A percentile compares a stretch with the other conserved stretches of the same genome.
Evolutionary conservation across 2,113 vertebrate species (phyloP).

Genomic region (Donacobius atricapilla): DNA sequence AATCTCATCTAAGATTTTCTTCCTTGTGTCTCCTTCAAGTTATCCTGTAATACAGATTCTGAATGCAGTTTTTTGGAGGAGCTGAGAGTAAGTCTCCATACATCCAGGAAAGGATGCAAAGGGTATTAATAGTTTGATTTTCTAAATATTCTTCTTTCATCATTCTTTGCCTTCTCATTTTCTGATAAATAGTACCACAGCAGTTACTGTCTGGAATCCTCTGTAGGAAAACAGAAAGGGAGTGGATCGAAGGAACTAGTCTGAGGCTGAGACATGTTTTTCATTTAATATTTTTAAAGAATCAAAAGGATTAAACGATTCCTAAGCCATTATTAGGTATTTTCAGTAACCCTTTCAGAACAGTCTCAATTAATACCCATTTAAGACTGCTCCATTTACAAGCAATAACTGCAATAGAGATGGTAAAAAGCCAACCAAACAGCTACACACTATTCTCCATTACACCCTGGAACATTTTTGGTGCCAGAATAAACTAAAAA

Average conservation of each 20-base stretch:
- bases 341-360: neutral
- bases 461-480: neutral
- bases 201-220: conserved; percentile 29
- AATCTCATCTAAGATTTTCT: neutral
- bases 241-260: conserved; percentile 2
- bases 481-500: neutral
- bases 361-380: neutral
- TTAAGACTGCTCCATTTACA: neutral
- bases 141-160: neutral
- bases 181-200: conserved; percentile 18
- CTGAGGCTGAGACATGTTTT: neutral
- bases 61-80: neutral
- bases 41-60: neutral
- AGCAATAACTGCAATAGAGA: neutral
- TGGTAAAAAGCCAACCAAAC: neutral
- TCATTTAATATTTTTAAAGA: conserved; percentile 20
- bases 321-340: neutral
- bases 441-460: neutral
- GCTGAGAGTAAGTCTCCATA: neutral
- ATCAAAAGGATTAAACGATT: neutral
- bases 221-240: neutral
- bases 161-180: conserved; percentile 27
- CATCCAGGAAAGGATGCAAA: neutral
- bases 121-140: neutral
- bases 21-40: neutral